These are phyloP conservation scores for Oscheius onirici DNA, from an alignment of 2,888 invertebrate genomes.

Conservation along the genomic window DNA sequence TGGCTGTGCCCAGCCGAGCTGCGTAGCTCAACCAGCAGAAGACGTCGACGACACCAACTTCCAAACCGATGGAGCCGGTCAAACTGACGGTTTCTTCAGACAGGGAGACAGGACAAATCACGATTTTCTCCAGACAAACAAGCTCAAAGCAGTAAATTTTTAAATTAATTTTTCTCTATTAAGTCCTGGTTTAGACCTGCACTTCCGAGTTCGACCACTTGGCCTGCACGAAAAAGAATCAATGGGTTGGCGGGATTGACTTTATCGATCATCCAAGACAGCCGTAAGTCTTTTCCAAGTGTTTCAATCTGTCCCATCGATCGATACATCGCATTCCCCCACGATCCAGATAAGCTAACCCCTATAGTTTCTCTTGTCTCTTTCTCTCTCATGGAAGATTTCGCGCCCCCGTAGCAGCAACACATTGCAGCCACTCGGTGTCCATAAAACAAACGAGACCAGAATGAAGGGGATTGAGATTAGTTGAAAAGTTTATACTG, in stretches of 20 bases:
- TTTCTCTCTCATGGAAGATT: no score
- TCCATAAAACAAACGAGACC: no score
- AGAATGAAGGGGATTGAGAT: no score
- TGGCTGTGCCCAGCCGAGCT: conserved; percentile 70
- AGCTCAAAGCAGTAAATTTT: conserved; percentile 50
- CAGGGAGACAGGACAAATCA: conserved; percentile 60
- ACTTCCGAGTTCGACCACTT: conserved; percentile 61
- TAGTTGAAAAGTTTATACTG: no score
- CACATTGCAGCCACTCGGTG: no score
- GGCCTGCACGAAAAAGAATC: conserved; percentile 66
- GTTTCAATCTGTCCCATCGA: conserved; percentile 1
- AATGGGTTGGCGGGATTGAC: conserved; percentile 70
- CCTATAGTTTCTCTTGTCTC: no score
- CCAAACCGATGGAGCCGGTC: conserved; percentile 59
- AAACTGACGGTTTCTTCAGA: conserved; percentile 67
- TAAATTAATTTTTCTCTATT: neutral
- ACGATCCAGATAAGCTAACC: conserved; percentile 7
- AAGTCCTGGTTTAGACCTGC: conserved; percentile 57
- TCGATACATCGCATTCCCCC: neutral
- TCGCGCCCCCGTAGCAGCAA: no score
- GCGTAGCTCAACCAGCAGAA: conserved; percentile 61
- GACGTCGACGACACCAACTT: conserved; percentile 67
- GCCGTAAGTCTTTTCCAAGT: conserved; percentile 51
- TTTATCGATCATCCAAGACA: conserved; percentile 68
- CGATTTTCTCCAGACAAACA: conserved; percentile 42